Base-by-base conservation (phyloP, 2,888 invertebrate species). In the Micoletzkya japonica region DNA sequence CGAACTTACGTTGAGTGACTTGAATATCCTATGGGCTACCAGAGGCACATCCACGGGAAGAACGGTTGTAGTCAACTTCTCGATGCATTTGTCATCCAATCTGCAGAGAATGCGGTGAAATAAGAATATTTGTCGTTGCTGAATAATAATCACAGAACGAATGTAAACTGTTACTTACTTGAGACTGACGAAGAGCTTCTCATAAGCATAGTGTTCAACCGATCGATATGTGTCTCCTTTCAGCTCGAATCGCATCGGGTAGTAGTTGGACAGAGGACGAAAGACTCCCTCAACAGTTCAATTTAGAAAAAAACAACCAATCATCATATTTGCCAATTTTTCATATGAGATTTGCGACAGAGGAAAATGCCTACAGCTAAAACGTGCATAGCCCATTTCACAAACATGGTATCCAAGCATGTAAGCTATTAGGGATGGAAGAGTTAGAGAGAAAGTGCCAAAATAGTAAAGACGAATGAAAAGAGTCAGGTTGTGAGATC, bases 131-230 rank as follows among this genome's bases (percentile, higher is more conserved):
- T 39, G 7, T 10, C 39, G 7, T 39, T 52, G 14, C 24, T 52
- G 10, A 2, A 37, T 2, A 2, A 26, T 59, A 24, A 30, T 3
- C 37, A 44, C 37, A 24, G n/a, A n/a, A 26, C 17, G 28, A 28
- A 17, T 59, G 4, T n/a, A 50, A 2, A 10, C 24, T 7, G 14
- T 26, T 24, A 36, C 64, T 14, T 10, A 66, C 70, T 66, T 66
- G 36, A 66, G 64, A n/a, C 44, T 44, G 28, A 78, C 71, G 63
- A 78, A 76, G 20, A 84, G 70, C 63, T 84, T 76, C 69, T 83
- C 80, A 63, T 80, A 84, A 2, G 81, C 84, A 69, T 84, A 84
- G 59, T 84, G 84, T 66, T 84, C 84, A 0, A 84, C 84, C 1
- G 83, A 83, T 37, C 84, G 78, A 73, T 82, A 84, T 3, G 44